Percentiles rank a stretch among this genome's conserved stretches.
These are phyloP conservation scores for Rhorus exstirpatorius DNA, from an alignment of 2,888 invertebrate species.

Conservation along the genomic window DNA sequence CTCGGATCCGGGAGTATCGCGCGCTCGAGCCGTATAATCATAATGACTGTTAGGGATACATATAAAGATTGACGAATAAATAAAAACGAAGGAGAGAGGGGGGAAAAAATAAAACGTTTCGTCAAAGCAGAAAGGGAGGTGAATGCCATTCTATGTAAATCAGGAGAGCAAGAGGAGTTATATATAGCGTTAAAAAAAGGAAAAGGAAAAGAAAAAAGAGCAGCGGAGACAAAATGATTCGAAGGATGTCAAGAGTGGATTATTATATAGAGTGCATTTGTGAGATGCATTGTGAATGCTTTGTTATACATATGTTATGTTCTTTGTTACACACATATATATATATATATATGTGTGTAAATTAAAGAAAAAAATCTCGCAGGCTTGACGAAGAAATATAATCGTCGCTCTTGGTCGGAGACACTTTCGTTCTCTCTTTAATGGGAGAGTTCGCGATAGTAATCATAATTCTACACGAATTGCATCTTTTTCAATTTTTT, in stretches of 20 bases:
- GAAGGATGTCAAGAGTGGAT: conserved; percentile 46
- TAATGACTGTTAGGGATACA: background rate
- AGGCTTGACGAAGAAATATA: conserved; percentile 43
- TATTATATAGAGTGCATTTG: conserved; percentile 32
- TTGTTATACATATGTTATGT: background rate
- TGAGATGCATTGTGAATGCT: conserved; percentile 16
- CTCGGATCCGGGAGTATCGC: conserved; percentile 30
- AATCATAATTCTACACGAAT: conserved; percentile 47
- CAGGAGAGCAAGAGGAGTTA: conserved; percentile 21
- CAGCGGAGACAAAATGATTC: conserved; percentile 34
- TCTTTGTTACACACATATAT: background rate
- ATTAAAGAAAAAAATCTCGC: conserved; percentile 19
- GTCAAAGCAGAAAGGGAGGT: conserved; percentile 30
- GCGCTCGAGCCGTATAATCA: conserved; percentile 17
- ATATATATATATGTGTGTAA: background rate
- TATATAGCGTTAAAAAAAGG: conserved; percentile 4
- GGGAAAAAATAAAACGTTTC: conserved; percentile 27
- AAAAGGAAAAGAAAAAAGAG: background rate
- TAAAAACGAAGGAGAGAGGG: background rate
- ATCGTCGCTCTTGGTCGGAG: conserved; percentile 47
- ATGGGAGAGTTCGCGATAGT: conserved; percentile 38
- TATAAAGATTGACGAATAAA: conserved; percentile 24
- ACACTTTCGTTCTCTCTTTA: conserved; percentile 58
- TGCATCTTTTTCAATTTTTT: conserved; percentile 11
- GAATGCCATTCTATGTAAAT: conserved; percentile 64